Percentiles rank a stretch among this genome's conserved stretches.
Conservation (phyloP, 2,888 invertebrate genomes). For the Andrena praecox region DNA sequence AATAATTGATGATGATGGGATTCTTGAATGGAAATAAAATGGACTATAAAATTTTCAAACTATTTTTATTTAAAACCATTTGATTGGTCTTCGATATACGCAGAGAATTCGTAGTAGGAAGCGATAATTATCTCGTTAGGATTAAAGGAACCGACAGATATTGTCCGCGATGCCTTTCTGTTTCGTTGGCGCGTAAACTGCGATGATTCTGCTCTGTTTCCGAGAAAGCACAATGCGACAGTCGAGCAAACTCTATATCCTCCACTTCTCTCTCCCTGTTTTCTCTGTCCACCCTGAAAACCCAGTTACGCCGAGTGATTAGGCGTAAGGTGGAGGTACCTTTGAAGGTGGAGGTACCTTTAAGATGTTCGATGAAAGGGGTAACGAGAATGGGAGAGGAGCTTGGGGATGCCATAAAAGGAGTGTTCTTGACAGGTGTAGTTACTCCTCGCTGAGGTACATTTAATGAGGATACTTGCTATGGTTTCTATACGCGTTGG, state of each 20-base stretch:
- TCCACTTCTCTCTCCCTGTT: neutral
- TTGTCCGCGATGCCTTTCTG: constrained; percentile 1
- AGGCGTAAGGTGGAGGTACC: neutral
- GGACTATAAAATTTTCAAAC: no score
- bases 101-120: neutral
- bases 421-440: constrained; percentile 53
- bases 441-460: constrained; percentile 45
- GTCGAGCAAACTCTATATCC: neutral
- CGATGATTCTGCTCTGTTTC: neutral
- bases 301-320: constrained; percentile 13
- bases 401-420: constrained; percentile 28
- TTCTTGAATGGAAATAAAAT: no score
- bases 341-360: constrained; percentile 2
- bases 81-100: no score
- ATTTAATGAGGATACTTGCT: constrained; percentile 49
- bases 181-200: constrained; percentile 9
- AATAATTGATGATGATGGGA: no score
- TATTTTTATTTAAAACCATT: no score
- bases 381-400: constrained; percentile 33
- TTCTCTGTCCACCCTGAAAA: neutral
- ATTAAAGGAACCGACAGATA: neutral
- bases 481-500: constrained; percentile 18
- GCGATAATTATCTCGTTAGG: neutral
- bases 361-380: constrained; percentile 29
- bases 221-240: neutral